Conservation (phyloP, 2,113 vertebrate species). For the Indicator indicator region DNA sequence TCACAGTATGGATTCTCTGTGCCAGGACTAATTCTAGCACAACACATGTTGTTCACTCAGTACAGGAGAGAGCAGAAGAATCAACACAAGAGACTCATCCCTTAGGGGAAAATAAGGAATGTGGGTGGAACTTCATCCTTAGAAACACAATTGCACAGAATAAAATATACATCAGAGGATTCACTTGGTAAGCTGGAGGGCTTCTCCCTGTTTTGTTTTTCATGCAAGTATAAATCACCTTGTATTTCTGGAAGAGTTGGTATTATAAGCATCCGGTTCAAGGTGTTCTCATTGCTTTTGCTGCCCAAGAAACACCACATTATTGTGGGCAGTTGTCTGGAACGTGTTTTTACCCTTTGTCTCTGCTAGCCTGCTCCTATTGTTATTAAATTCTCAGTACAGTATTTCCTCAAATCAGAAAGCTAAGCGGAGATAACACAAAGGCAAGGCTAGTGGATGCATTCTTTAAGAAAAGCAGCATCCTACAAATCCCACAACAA, state of each 20-base stretch:
- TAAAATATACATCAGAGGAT: background rate
- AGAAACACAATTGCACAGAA: background rate
- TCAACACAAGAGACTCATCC: background rate
- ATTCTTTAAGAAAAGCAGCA: conserved; percentile 49
- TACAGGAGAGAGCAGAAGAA: background rate
- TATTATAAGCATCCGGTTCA: background rate
- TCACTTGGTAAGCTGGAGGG: background rate
- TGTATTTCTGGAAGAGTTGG: background rate
- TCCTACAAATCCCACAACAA: conserved; percentile 41
- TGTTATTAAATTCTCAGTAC: background rate
- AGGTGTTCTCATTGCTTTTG: background rate
- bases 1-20: background rate
- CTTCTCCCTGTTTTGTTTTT: background rate
- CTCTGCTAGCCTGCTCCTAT: background rate
- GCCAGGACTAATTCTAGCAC: background rate
- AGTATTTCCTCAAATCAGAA: background rate
- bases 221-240: background rate
- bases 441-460: background rate
- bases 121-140: background rate
- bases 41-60: background rate
- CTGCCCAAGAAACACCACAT: background rate
- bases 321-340: fast-evolving
- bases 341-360: background rate
- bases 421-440: background rate
- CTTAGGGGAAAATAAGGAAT: background rate